phyloP scores from a whole-genome alignment of 2,113 vertebrate species.

The Paracanthobrama guichenoti region DNA sequence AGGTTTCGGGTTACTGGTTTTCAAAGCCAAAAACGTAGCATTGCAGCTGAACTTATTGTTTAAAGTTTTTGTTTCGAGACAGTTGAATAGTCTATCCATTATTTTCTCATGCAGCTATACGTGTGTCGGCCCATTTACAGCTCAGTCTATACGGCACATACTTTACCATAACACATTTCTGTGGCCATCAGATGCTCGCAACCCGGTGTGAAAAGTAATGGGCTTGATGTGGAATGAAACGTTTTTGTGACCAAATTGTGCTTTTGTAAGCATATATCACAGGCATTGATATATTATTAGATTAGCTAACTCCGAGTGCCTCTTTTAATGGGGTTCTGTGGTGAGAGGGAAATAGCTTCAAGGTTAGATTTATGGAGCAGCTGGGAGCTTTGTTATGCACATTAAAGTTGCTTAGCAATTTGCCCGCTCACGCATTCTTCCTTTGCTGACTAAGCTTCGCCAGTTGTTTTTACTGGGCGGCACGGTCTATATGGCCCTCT shows the following conservation, averaged over 20 bases:
- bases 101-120: not conserved
- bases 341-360: slow-evolving; percentile 66
- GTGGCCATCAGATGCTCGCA: slow-evolving; percentile 13
- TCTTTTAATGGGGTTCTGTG: slow-evolving; percentile 70
- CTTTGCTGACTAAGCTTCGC: slow-evolving; percentile 66
- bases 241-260: slow-evolving; percentile 65
- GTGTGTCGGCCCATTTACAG: not conserved
- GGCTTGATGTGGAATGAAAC: slow-evolving; percentile 56
- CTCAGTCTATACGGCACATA: not conserved
- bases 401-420: slow-evolving; percentile 61
- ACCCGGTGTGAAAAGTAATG: slow-evolving; percentile 9
- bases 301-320: slow-evolving; percentile 61
- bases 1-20: slow-evolving; percentile 10
- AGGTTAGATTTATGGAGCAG: slow-evolving; percentile 65
- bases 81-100: not conserved
- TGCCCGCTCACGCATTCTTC: slow-evolving; percentile 53
- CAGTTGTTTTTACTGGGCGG: slow-evolving; percentile 66
- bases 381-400: slow-evolving; percentile 67
- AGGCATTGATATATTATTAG: slow-evolving; percentile 58
- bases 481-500: not conserved
- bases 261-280: slow-evolving; percentile 64
- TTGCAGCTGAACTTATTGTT: slow-evolving; percentile 4
- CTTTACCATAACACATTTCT: not conserved
- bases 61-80: not conserved
- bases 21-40: slow-evolving; percentile 28